Evolutionary conservation across 2,113 vertebrate genomes (phyloP).

Genomic region (Corapipo altera): DNA sequence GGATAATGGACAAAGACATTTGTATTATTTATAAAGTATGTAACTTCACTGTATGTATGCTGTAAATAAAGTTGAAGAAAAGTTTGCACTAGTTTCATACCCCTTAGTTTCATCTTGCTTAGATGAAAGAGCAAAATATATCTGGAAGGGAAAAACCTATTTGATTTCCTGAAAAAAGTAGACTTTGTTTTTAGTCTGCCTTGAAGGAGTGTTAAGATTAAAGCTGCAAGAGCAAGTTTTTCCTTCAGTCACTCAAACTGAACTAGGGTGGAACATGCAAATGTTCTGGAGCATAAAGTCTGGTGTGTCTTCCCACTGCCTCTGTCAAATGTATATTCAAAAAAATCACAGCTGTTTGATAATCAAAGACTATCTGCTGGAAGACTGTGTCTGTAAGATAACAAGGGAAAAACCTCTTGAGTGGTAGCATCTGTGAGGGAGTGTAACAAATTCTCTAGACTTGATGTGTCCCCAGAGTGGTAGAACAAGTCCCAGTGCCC

Average conservation of each 20-base stretch:
- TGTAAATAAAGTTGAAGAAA: slow-evolving; percentile 60
- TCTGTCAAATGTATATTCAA: not conserved
- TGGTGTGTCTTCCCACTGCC: not conserved
- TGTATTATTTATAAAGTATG: slow-evolving; percentile 49
- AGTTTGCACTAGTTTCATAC: slow-evolving; percentile 13
- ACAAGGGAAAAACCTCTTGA: accelerated
- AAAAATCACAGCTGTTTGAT: not conserved
- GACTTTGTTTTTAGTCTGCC: not conserved
- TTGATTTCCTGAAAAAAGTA: not conserved
- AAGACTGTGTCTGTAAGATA: not conserved
- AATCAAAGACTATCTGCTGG: not conserved
- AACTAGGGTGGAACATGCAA: not conserved
- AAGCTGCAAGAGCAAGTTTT: not conserved
- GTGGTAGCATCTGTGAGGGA: accelerated
- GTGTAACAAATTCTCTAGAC: not conserved
- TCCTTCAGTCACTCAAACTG: not conserved
- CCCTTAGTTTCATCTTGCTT: not conserved
- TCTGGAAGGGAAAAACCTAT: not conserved
- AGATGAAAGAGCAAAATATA: not conserved
- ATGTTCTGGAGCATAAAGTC: not conserved
- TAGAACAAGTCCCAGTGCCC: not conserved
- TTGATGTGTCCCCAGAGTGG: not conserved
- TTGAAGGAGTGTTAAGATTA: not conserved
- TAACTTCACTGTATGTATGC: not conserved
- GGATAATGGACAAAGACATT: slow-evolving; percentile 64